Base-by-base conservation (phyloP, 2,113 vertebrate species). In the Microcebus tavaratra region DNA sequence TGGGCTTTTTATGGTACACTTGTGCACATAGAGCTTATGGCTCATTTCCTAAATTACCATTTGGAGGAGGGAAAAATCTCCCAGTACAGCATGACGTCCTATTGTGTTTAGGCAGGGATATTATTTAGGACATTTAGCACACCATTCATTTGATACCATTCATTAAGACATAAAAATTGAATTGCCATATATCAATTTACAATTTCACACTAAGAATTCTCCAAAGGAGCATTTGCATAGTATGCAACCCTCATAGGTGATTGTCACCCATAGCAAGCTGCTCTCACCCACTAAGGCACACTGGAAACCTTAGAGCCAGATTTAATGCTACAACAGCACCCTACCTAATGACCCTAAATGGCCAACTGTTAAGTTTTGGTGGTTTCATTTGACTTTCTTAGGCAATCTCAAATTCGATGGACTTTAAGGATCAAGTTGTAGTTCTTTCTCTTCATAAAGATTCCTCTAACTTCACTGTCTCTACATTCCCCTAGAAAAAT, bases 1-100 rank as follows among this genome's bases (percentile, higher is more conserved):
- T 98, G 98, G 97, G 95, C 90, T 98, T 98, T 98, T 98, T 98
- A 98, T 98, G 96, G 97, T 82, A 57, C 23, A n/a, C 89, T 95
- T 80, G 78, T 48, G 91, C 85, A 72, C 81, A 75, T 39, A 95
- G 84, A 86, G 34, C 88, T 96, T 72, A 92, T 20, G 79, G 73
- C 63, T 98, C 91, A 91, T 95, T 97, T 97, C 98, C 97, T 98
- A 92, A 91, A 95, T 97, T 90, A 91, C 92, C 92, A 90, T 96
- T 97, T 29, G 5, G 79, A 93, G 83, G 55, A 82, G 89, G 95
- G 97, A 96, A 95, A 98, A 97, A 68, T 96, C 34, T 97, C 90
- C 68, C 4, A 5, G 95, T 50, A 95, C 79, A 93, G 88, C 95
- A 81, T 8, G 72, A 67, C 91, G 72, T 92, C 85, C 95, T 96